These are phyloP conservation scores for Erebia aethiops DNA, from an alignment of 2,888 invertebrate genomes.

Conservation along the genomic window DNA sequence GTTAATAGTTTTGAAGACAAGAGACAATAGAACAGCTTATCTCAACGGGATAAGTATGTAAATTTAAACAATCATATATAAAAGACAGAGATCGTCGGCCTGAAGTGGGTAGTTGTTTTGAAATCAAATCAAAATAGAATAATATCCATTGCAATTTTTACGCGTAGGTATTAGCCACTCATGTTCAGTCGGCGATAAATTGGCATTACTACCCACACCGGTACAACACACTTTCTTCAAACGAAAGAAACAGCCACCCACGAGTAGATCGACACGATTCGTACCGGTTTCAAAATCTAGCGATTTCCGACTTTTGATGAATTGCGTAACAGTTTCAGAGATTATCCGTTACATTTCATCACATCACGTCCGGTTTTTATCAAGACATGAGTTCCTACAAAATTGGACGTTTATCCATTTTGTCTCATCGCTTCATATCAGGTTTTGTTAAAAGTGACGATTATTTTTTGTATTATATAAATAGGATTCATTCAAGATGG, in stretches of 20 bases:
- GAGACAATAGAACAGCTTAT: too few relatives aligned
- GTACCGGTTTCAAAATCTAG: slow-evolving; percentile 72
- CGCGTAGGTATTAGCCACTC: slow-evolving; percentile 32
- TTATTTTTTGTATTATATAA: too few relatives aligned
- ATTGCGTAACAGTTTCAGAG: slow-evolving; percentile 60
- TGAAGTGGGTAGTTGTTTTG: neutral
- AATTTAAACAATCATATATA: too few relatives aligned
- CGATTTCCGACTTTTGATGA: slow-evolving; percentile 63
- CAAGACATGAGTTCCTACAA: slow-evolving; percentile 11
- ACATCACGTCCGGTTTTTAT: slow-evolving; percentile 28
- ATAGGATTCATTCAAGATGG: too few relatives aligned
- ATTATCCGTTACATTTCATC: slow-evolving; percentile 35
- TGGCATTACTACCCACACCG: slow-evolving; percentile 45
- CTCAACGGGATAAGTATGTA: too few relatives aligned
- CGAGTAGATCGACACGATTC: slow-evolving; percentile 70
- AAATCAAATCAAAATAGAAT: neutral
- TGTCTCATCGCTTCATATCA: neutral
- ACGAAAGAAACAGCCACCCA: slow-evolving; percentile 71
- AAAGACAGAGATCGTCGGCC: neutral
- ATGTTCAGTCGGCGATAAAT: slow-evolving; percentile 32
- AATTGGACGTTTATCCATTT: neutral
- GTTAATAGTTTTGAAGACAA: too few relatives aligned
- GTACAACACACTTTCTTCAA: slow-evolving; percentile 69
- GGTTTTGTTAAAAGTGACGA: too few relatives aligned
- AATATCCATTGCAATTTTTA: slow-evolving; percentile 24